Evolutionary conservation across 1,140 invertebrate genomes (phyloP).

Genomic region (Polypedilum pembai): DNA sequence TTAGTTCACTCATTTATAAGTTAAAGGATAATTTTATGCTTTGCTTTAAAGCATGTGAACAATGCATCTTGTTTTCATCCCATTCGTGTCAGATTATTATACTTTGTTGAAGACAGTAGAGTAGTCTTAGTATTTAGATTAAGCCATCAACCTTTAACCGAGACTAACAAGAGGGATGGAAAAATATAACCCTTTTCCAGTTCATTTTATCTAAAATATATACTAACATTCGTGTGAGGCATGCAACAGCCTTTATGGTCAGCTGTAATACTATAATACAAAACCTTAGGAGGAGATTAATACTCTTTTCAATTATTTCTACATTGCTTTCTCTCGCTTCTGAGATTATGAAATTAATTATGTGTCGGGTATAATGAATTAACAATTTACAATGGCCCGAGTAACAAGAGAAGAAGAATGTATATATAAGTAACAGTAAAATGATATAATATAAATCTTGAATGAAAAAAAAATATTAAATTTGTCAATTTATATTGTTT

Average conservation of each 20-base stretch:
- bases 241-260: conserved; percentile 4
- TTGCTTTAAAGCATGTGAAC: background rate
- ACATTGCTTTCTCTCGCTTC: conserved; percentile 13
- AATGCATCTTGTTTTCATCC: background rate
- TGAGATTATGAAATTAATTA: conserved; percentile 27
- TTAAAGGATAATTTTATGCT: background rate
- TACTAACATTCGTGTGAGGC: background rate
- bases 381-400: background rate
- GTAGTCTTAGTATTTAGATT: conserved; percentile 1
- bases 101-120: background rate
- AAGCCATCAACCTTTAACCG: conserved; percentile 7
- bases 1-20: background rate
- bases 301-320: conserved; percentile 25
- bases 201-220: conserved; percentile 9
- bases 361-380: conserved; percentile 26
- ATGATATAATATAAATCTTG: background rate
- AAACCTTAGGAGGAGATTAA: conserved; percentile 6
- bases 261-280: background rate
- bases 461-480: background rate
- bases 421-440: background rate
- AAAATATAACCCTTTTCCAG: background rate
- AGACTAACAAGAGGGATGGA: too few relatives aligned
- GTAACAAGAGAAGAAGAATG: background rate
- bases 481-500: background rate
- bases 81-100: conserved; percentile 6